These are phyloP conservation scores for Urocitellus parryii DNA, from an alignment of 2,113 vertebrate genomes.

Conservation along the genomic window DNA sequence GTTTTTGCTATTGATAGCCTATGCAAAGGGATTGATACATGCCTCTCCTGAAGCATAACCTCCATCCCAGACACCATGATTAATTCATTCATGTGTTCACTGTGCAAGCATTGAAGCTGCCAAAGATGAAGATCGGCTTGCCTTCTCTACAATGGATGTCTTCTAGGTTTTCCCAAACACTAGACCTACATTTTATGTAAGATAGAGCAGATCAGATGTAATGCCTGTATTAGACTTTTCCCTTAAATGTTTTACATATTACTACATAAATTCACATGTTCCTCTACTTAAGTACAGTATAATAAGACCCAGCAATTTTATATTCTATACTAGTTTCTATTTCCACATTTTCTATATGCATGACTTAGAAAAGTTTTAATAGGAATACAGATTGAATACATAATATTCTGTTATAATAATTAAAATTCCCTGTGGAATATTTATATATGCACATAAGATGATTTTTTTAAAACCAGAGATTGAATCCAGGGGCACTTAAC, in stretches of 20 bases:
- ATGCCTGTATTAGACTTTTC: background rate
- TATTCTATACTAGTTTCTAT: background rate
- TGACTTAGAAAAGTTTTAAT: background rate
- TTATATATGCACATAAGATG: too few species aligned
- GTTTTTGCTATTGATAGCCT: background rate
- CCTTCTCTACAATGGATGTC: background rate
- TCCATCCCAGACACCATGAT: background rate
- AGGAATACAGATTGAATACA: background rate
- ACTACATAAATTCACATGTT: slow-evolving; percentile 11
- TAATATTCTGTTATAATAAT: background rate
- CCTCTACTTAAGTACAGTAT: background rate
- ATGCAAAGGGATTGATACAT: background rate
- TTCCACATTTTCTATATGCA: background rate
- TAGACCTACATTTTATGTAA: background rate
- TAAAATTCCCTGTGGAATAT: background rate
- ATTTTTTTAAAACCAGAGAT: too few species aligned
- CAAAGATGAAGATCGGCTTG: background rate
- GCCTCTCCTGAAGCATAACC: background rate
- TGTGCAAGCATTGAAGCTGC: background rate
- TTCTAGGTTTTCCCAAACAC: background rate
- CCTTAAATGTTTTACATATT: background rate
- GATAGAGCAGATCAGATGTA: background rate
- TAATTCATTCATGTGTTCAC: background rate
- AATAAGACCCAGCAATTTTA: background rate
- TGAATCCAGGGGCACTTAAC: too few species aligned